Conservation (phyloP, 2,888 invertebrate genomes). For the Aricia artaxerxes region DNA sequence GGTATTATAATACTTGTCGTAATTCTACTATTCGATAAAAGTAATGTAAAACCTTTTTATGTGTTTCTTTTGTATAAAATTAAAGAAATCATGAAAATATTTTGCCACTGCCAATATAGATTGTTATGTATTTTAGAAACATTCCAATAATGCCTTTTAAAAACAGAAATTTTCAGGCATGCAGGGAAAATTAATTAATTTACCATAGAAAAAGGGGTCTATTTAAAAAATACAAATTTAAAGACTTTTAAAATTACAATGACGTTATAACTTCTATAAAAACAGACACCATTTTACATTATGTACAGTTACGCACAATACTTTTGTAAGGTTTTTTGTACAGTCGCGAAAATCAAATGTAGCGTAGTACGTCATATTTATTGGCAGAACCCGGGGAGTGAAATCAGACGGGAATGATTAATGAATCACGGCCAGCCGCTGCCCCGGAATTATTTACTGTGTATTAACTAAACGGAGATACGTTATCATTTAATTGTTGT, state of each 20-base stretch:
- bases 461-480: conserved; percentile 31
- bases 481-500: conserved; percentile 19
- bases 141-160: no score
- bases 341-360: conserved; percentile 33
- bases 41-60: background rate
- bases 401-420: conserved; percentile 43
- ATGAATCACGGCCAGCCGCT: conserved; percentile 39
- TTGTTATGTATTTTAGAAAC: no score
- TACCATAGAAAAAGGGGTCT: no score
- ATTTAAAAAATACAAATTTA: no score
- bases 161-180: no score
- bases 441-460: conserved; percentile 38
- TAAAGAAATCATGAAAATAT: background rate
- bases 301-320: background rate
- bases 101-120: no score
- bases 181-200: no score
- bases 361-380: conserved; percentile 38
- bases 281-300: background rate
- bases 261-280: background rate
- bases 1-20: conserved; percentile 23
- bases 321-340: background rate
- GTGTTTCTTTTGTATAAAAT: background rate
- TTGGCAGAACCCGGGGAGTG: conserved; percentile 41
- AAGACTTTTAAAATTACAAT: no score
- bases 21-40: conserved; percentile 8